Percentiles rank a stretch among this genome's conserved stretches.
phyloP scores from a whole-genome alignment of 2,797 vertebrate species.

The Sardinella longiceps region DNA sequence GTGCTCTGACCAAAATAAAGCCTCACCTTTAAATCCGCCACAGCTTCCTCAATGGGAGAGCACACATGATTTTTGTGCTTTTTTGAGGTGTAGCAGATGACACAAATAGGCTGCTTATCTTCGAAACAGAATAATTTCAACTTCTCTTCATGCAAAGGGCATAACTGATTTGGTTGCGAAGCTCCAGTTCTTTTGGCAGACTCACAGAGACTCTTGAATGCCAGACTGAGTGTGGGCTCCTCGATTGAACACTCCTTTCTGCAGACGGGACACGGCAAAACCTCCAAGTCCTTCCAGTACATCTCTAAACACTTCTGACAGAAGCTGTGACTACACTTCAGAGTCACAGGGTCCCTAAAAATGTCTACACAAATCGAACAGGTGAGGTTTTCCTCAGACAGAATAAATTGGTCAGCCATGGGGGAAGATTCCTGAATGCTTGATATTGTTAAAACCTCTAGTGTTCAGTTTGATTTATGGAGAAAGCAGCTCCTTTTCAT shows the following conservation, averaged over 20 bases:
- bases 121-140: constrained; percentile 73
- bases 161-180: constrained; percentile 44
- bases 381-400: no score
- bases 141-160: constrained; percentile 65
- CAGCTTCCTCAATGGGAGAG: constrained; percentile 70
- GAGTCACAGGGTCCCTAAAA: constrained; percentile 70
- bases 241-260: constrained; percentile 53
- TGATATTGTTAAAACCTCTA: no score
- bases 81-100: constrained; percentile 76
- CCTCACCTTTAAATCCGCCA: constrained; percentile 39
- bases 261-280: constrained; percentile 65
- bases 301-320: constrained; percentile 68
- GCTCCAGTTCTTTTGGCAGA: constrained; percentile 13
- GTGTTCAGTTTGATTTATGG: no score
- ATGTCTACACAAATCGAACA: constrained; percentile 72
- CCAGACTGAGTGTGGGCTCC: constrained; percentile 41
- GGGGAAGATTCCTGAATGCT: no score
- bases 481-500: no score
- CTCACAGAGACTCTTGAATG: constrained; percentile 43
- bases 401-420: no score
- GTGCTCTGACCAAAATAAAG: background rate
- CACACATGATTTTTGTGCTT: constrained; percentile 73
- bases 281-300: constrained; percentile 59
- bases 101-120: constrained; percentile 72
- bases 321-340: constrained; percentile 77